phyloP scores from a whole-genome alignment of 2,113 vertebrate genomes.

The Nansenia antarctica region DNA sequence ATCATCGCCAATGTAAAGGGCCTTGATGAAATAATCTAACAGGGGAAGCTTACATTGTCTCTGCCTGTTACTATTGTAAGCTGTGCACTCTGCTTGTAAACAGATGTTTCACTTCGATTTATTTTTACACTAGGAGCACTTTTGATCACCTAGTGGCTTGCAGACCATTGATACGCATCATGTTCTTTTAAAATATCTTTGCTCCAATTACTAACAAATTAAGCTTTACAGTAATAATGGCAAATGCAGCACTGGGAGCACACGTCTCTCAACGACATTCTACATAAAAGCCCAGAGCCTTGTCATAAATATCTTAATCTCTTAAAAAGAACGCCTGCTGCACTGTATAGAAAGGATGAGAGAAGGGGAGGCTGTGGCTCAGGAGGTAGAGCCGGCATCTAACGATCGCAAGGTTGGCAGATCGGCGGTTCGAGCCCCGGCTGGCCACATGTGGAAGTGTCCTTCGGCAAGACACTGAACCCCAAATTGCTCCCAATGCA shows the following conservation, averaged over 20 bases:
- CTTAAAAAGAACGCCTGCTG: constrained; percentile 35
- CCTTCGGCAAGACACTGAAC: no score
- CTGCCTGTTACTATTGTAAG: neutral
- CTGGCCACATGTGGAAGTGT: no score
- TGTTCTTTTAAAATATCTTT: constrained; percentile 23
- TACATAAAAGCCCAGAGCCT: constrained; percentile 44
- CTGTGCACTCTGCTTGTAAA: neutral
- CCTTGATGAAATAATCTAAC: constrained; percentile 37
- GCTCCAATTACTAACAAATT: constrained; percentile 45
- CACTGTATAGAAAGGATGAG: constrained; percentile 24
- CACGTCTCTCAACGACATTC: constrained; percentile 52
- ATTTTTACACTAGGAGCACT: no score
- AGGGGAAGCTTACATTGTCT: constrained; percentile 1
- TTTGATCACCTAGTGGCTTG: neutral
- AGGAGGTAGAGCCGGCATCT: no score
- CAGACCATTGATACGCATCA: constrained; percentile 23
- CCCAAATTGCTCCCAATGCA: no score
- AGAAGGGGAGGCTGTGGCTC: no score
- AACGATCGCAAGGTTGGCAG: no score
- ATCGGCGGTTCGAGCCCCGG: no score
- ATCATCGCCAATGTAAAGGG: constrained; percentile 11
- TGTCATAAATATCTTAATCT: constrained; percentile 38
- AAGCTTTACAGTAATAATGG: constrained; percentile 21
- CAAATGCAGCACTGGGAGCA: constrained; percentile 25
- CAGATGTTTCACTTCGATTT: no score